phyloP scores from a whole-genome alignment of 2,113 vertebrate species.

The Pao palembangensis region DNA sequence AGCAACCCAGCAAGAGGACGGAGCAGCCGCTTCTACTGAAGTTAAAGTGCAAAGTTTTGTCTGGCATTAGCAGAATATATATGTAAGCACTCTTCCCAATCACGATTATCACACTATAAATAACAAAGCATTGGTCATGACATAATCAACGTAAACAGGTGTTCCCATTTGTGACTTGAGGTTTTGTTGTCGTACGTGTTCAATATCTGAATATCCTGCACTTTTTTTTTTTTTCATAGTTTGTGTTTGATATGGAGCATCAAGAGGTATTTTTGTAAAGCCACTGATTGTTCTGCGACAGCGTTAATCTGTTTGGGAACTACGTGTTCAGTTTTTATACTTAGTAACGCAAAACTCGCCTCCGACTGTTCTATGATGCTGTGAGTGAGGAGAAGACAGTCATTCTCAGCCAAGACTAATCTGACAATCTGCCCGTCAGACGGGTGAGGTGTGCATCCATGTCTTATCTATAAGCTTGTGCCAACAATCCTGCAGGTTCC shows the following conservation, averaged over 20 bases:
- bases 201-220: slow-evolving; percentile 46
- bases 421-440: slow-evolving; percentile 37
- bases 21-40: slow-evolving; percentile 30
- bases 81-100: not conserved
- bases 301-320: slow-evolving; percentile 42
- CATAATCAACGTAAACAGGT: slow-evolving; percentile 14
- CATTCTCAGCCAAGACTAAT: slow-evolving; percentile 28
- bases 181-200: slow-evolving; percentile 47
- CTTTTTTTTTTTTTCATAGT: slow-evolving; percentile 24
- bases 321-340: slow-evolving; percentile 8
- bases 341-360: not conserved
- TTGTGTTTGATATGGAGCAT: slow-evolving; percentile 45
- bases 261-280: slow-evolving; percentile 60
- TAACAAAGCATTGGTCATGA: too few species aligned
- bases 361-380: slow-evolving; percentile 12
- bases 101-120: not conserved
- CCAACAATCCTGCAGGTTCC: slow-evolving; percentile 21
- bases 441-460: slow-evolving; percentile 24
- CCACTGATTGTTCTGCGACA: slow-evolving; percentile 37
- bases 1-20: slow-evolving; percentile 5
- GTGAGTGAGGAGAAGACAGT: slow-evolving; percentile 5
- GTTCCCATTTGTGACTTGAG: slow-evolving; percentile 54
- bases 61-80: slow-evolving; percentile 26
- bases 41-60: slow-evolving; percentile 46
- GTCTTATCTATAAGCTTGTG: slow-evolving; percentile 38